Base-by-base conservation (phyloP, 2,113 vertebrate species). In the Pogona vitticeps region DNA sequence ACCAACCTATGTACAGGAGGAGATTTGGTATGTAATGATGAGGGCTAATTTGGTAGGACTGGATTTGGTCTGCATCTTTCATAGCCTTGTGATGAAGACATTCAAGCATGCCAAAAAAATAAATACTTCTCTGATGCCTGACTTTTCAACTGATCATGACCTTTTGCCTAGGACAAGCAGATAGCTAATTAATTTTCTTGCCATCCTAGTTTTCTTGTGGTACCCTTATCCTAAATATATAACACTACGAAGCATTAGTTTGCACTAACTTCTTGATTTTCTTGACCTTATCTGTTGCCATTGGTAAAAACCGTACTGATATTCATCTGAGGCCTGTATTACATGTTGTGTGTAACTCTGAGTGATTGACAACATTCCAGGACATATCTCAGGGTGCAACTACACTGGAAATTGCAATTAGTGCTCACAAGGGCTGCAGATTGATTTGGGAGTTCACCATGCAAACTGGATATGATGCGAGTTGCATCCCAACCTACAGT, bases 211-310 rank as follows among this genome's bases (percentile, higher is more conserved):
- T n/a, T n/a, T n/a, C n/a, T n/a, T n/a, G n/a, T 52, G 10, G 46
- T 10, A 52, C 46, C 46, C 10, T 52, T 52, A 63, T 63, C 59
- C 36, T 63, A 28, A 52, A 13, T 14, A 10, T 36, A 6, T 82
- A 33, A 52, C 80, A 68, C 28, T 70, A 65, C 33, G 68, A 46
- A 82, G n/a, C 21, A n/a, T 52, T 33, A n/a, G 13, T 70, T 17
- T 42, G 14, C 6, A 18, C 26, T 80, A 6, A 17, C 13, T n/a
- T 21, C 38, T 68, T 70, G 3, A 70, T 70, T 1, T 82, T 31
- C 86, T 81, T 85, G 31, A 83, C 90, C 91, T 26, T 76, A 0
- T 82, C 81, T 80, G 87, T 63, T 84, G 5, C 46, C 46, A 52
- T 52, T 52, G 10, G 46, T 52, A 5, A 52, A 10, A 52, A 52